These are phyloP conservation scores for Huso huso DNA, from an alignment of 2,797 vertebrate genomes.

Conservation along the genomic window DNA sequence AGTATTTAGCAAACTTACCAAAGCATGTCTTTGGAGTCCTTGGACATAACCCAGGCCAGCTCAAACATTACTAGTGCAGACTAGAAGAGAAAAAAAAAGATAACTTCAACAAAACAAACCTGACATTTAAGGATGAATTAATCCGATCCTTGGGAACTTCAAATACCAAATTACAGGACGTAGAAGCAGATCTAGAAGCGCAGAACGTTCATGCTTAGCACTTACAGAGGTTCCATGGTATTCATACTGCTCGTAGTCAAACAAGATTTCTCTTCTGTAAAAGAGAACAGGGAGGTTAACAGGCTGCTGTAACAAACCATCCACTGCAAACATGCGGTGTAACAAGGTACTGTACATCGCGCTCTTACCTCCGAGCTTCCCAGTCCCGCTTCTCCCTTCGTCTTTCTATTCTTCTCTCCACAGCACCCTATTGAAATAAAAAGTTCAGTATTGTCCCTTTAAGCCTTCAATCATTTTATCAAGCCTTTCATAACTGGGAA, in stretches of 20 bases:
- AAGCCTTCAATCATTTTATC: too few relatives aligned
- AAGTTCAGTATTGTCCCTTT: too few relatives aligned
- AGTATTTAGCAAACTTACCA: conserved; percentile 61
- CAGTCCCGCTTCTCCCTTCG: conserved; percentile 73
- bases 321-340: not conserved
- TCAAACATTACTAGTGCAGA: conserved; percentile 92
- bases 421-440: conserved; percentile 56
- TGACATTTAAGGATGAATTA: too few relatives aligned
- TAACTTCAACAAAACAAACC: too few relatives aligned
- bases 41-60: conserved; percentile 89
- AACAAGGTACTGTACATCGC: not conserved
- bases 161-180: too few relatives aligned
- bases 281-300: not conserved
- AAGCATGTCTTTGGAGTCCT: conserved; percentile 95
- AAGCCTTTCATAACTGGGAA: too few relatives aligned
- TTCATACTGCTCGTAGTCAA: conserved; percentile 97
- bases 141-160: too few relatives aligned
- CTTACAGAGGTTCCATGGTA: conserved; percentile 95
- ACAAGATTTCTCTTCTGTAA: conserved; percentile 83
- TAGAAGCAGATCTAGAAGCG: too few relatives aligned
- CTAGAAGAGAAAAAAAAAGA: conserved; percentile 42
- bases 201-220: conserved; percentile 21
- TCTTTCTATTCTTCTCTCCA: conserved; percentile 77
- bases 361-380: conserved; percentile 78
- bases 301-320: not conserved